A percentile compares a stretch with the other conserved stretches of the same genome.
Conservation (phyloP, 2,888 invertebrate species). For the Campoplex nolae region DNA sequence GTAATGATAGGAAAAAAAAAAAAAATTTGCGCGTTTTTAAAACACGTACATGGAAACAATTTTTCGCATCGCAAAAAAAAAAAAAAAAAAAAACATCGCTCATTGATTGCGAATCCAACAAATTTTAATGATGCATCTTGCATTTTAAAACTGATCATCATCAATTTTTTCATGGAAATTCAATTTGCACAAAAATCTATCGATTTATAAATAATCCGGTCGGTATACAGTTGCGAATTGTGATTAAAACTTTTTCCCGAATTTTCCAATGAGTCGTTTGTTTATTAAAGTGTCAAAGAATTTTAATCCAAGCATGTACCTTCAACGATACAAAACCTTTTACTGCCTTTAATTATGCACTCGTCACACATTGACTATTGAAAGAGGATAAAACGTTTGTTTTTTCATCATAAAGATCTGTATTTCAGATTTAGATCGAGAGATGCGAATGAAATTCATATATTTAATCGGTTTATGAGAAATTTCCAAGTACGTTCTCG, state of each 20-base stretch:
- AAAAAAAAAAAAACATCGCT: too few species aligned
- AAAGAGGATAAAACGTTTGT: constrained; percentile 2
- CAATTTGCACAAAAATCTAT: too few species aligned
- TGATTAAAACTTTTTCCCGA: neutral
- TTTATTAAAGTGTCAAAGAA: neutral
- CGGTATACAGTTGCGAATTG: neutral
- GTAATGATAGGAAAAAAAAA: neutral
- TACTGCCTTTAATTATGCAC: too few species aligned
- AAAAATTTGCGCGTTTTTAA: neutral
- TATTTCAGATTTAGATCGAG: neutral
- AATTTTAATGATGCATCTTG: neutral
- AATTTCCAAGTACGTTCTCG: neutral
- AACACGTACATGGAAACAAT: neutral
- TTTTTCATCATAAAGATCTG: neutral
- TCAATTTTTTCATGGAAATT: too few species aligned
- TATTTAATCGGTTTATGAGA: neutral
- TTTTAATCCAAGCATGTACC: neutral
- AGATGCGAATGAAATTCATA: neutral
- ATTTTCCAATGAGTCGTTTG: neutral
- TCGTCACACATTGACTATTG: neutral
- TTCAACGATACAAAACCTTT: neutral
- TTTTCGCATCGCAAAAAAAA: too few species aligned
- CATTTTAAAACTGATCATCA: neutral
- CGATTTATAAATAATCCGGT: neutral
- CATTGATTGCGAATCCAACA: neutral